These are phyloP conservation scores for Hemibagrus guttatus DNA, from an alignment of 2,797 vertebrate species.

Conservation along the genomic window DNA sequence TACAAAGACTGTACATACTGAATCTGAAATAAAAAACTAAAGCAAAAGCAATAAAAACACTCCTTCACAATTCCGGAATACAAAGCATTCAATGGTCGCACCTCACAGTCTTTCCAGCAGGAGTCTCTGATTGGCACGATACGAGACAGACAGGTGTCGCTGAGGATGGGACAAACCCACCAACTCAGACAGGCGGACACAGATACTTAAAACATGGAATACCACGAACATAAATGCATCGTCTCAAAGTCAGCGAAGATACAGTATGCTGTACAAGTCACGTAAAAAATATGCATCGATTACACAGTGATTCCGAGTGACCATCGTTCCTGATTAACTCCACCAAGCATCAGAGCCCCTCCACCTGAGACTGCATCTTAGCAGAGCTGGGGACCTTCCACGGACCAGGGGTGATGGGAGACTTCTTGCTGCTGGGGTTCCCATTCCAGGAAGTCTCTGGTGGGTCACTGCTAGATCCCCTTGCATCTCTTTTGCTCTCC, in stretches of 20 bases:
- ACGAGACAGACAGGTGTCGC: constrained; percentile 31
- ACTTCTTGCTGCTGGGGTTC: constrained; percentile 71
- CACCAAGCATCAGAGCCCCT: constrained; percentile 51
- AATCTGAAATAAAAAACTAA: constrained; percentile 10
- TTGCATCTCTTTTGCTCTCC: constrained; percentile 60
- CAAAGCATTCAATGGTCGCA: constrained; percentile 46
- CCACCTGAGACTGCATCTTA: constrained; percentile 77
- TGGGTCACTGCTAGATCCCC: constrained; percentile 71
- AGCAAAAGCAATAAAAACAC: constrained; percentile 54
- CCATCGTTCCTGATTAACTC: constrained; percentile 28
- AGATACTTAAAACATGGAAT: constrained; percentile 31
- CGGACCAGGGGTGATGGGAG: constrained; percentile 87
- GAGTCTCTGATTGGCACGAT: constrained; percentile 72
- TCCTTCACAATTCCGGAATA: constrained; percentile 58
- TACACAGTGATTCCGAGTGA: constrained; percentile 71
- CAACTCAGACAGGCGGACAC: background rate
- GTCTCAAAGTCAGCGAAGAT: constrained; percentile 44
- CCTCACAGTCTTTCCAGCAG: constrained; percentile 57
- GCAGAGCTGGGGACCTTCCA: constrained; percentile 90
- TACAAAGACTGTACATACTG: constrained; percentile 51
- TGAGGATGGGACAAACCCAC: constrained; percentile 14
- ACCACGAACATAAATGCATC: constrained; percentile 9
- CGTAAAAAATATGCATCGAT: constrained; percentile 62
- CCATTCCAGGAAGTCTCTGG: constrained; percentile 72
- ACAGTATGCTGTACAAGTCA: constrained; percentile 46